Evolutionary conservation across 2,113 vertebrate genomes (phyloP), one percentile per base, ranked within the genome.

Genomic region (Elephantulus edwardii): DNA sequence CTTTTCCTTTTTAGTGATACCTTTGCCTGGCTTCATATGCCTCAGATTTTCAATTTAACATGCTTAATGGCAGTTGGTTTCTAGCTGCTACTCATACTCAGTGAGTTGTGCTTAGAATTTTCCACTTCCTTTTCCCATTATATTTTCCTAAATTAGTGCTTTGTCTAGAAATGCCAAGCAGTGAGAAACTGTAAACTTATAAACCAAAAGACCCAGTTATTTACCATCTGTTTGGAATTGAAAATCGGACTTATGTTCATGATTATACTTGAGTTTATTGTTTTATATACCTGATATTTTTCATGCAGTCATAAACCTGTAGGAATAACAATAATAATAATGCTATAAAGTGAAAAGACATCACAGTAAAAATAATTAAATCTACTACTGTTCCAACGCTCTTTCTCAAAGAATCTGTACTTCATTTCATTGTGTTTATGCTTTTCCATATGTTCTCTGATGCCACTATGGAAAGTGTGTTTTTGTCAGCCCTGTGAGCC

Each of bases 141-240:
- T 70, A 70, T 84, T 84, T 77, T 94, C 33, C 56, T 85, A 83
- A 90, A 90, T 58, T 88, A 82, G 17, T 19, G 72, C 33, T 24
- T 26, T 84, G 33, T 86, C 5, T 92, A 42, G 50, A 92, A 90
- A 74, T 92, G 48, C 75, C 44, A 85, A 77, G 44, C 40, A 88
- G 30, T 80, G 58, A 90, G 64, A 82, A 56, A 71, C 33, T 81
- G 6, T 91, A 83, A 81, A 87, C 33, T 64, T 92, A 64, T 4
- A 82, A 93, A 60, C 20, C 62, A 58, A 88, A 89, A 94, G 70
- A 90, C 30, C 14, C 35, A 68, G 50, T 42, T 93, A 71, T 44
- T 52, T 94, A 48, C 86, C 93, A 92, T 93, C 89, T 96, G 91
- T 44, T 95, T 85, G 56, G 50, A 90, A 85, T 70, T 95, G 83